Conservation (phyloP, 2,797 vertebrate species). For the Alosa sapidissima region DNA sequence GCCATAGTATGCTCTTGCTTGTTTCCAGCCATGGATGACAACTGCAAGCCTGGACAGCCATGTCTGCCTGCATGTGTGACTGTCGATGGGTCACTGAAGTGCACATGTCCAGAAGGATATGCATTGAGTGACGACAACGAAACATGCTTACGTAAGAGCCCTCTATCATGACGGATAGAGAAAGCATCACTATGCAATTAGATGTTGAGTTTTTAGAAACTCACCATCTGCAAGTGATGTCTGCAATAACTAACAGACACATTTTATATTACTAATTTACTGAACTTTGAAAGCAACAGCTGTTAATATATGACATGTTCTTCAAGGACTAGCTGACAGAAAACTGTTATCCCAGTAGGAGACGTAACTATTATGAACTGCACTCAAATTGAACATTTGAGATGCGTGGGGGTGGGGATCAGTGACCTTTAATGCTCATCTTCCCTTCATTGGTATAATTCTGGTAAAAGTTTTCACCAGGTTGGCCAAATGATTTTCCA, state of each 20-base stretch:
- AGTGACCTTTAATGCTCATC: too few species aligned
- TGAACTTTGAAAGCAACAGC: background rate
- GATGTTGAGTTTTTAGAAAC: background rate
- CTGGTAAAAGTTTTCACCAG: background rate
- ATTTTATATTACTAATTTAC: background rate
- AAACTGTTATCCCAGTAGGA: background rate
- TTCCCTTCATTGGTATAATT: background rate
- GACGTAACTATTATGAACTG: background rate
- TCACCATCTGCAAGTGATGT: background rate
- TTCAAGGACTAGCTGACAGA: background rate
- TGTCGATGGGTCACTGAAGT: constrained; percentile 61
- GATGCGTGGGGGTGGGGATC: background rate
- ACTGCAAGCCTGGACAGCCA: constrained; percentile 67
- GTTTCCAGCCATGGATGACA: constrained; percentile 57
- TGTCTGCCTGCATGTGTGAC: constrained; percentile 76
- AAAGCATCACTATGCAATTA: background rate
- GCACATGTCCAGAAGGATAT: constrained; percentile 71
- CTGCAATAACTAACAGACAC: background rate
- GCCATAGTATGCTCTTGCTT: constrained; percentile 31
- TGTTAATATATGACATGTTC: background rate
- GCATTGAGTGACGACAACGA: constrained; percentile 71
- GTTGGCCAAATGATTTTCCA: constrained; percentile 6
- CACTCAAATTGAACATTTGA: background rate
- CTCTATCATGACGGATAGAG: constrained; percentile 19
- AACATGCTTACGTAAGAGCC: constrained; percentile 71